phyloP scores from a whole-genome alignment of 2,888 invertebrate genomes.

The Aphrophora alni region DNA sequence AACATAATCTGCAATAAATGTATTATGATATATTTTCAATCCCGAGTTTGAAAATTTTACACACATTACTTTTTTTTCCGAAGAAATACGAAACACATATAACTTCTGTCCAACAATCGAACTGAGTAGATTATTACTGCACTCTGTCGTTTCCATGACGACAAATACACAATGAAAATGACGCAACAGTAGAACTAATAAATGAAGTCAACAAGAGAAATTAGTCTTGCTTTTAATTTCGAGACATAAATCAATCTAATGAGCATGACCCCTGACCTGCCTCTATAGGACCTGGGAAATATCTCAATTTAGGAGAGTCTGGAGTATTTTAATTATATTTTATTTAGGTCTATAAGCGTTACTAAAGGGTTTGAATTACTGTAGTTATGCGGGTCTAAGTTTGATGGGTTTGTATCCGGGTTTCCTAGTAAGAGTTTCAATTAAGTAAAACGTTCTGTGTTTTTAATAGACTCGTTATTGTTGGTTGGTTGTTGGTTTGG shows the following conservation, averaged over 20 bases:
- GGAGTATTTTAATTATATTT: not conserved
- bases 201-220: not conserved
- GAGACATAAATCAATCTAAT: conserved; percentile 3
- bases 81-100: too few species aligned
- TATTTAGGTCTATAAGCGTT: not conserved
- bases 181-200: not conserved
- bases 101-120: too few species aligned
- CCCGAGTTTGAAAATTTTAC: too few species aligned
- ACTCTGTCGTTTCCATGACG: not conserved
- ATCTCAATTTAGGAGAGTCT: not conserved
- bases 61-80: too few species aligned
- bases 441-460: too few species aligned
- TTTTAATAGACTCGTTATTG: too few species aligned
- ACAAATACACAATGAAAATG: not conserved
- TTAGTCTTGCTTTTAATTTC: not conserved
- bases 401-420: not conserved
- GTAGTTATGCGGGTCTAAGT: not conserved
- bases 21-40: too few species aligned
- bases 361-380: not conserved
- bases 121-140: too few species aligned
- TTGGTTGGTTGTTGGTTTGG: too few species aligned
- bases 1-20: too few species aligned
- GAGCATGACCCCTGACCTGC: conserved; percentile 1
- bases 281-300: not conserved
- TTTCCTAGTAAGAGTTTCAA: too few species aligned